phyloP scores from a whole-genome alignment of 2,888 invertebrate species.

The Stenchaetothrips biformis region DNA sequence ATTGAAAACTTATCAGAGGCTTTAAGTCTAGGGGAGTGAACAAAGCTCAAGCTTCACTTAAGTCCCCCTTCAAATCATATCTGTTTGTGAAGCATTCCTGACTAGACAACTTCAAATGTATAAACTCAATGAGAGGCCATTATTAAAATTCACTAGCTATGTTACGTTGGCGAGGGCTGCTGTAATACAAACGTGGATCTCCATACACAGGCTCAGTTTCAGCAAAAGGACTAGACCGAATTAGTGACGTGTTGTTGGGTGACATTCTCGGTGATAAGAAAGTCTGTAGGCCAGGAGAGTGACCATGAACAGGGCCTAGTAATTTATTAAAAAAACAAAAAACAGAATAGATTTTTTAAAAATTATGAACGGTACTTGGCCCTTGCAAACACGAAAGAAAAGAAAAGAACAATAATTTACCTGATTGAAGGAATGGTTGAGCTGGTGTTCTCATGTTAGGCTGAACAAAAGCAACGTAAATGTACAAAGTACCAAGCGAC shows the following conservation, averaged over 20 bases:
- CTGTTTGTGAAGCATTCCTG: too few relatives aligned
- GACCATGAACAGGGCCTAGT: neutral
- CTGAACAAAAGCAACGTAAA: neutral
- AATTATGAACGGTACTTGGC: neutral
- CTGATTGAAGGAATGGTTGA: neutral
- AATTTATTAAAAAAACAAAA: neutral
- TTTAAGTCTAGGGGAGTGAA: too few relatives aligned
- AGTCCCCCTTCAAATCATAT: too few relatives aligned
- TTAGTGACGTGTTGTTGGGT: neutral
- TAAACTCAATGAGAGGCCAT: neutral
- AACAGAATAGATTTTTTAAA: neutral
- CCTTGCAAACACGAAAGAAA: neutral
- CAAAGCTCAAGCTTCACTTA: too few relatives aligned
- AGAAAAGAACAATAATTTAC: neutral
- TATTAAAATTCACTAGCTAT: neutral
- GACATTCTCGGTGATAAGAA: neutral
- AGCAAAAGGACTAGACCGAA: conserved; percentile 26
- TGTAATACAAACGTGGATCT: conserved; percentile 30
- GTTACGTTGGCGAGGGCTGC: conserved; percentile 28
- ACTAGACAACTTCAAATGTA: neutral
- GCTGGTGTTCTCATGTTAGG: neutral
- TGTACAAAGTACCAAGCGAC: neutral
- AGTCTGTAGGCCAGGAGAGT: neutral
- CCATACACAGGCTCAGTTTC: conserved; percentile 32
- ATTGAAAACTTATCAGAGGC: neutral